phyloP scores from a whole-genome alignment of 2,888 invertebrate genomes.

The Agriopis marginaria region DNA sequence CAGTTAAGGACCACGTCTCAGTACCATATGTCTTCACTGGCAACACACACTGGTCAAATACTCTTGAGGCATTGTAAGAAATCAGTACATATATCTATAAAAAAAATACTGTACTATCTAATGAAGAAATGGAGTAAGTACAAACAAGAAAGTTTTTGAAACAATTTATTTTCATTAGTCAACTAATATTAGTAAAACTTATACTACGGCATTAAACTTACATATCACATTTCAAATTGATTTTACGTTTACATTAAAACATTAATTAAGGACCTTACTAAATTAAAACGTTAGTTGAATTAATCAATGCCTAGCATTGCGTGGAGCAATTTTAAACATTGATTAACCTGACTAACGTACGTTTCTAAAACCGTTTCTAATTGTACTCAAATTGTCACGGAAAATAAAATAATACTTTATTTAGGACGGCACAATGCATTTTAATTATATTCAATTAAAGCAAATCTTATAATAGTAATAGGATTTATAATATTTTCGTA shows the following conservation, averaged over 20 bases:
- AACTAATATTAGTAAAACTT: conserved; percentile 29
- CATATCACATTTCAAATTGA: conserved; percentile 30
- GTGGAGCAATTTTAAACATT: too few species aligned
- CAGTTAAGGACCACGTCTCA: too few species aligned
- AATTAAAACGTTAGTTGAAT: too few species aligned
- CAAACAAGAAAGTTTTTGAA: conserved; percentile 9
- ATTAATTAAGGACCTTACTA: too few species aligned
- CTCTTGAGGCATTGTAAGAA: too few species aligned
- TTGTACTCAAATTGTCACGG: conserved; percentile 19
- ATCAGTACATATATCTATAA: too few species aligned
- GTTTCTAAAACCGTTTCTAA: background rate
- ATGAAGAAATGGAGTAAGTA: background rate
- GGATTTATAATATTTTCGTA: background rate
- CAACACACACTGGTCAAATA: too few species aligned
- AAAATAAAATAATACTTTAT: conserved; percentile 10
- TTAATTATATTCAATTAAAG: conserved; percentile 2
- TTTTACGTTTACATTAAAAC: background rate
- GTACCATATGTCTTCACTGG: too few species aligned
- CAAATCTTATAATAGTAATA: background rate
- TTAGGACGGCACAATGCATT: background rate
- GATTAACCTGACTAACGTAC: background rate
- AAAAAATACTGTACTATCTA: background rate
- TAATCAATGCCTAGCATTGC: too few species aligned
- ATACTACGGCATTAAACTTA: conserved; percentile 28
- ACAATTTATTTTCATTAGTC: conserved; percentile 21